Percentiles rank a stretch among this genome's conserved stretches.
phyloP scores from a whole-genome alignment of 2,113 vertebrate species.

The Triplophysa rosa region DNA sequence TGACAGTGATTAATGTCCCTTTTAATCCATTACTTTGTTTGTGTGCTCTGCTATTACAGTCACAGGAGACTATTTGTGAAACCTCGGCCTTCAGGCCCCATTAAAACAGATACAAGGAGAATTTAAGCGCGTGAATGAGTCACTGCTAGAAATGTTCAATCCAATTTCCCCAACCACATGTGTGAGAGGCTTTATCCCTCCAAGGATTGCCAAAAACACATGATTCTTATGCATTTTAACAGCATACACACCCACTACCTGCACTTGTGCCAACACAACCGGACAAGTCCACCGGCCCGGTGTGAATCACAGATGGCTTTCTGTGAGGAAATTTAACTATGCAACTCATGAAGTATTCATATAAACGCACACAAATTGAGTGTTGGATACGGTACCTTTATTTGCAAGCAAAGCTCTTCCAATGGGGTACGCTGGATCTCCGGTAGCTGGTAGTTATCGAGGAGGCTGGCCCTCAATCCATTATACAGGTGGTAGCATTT shows the following conservation, averaged over 20 bases:
- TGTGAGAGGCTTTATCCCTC: not conserved
- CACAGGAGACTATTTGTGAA: constrained; percentile 20
- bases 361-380: not conserved
- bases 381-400: constrained; percentile 80
- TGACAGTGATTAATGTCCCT: constrained; percentile 39
- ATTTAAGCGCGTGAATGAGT: not conserved
- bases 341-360: not conserved
- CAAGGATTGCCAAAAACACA: not conserved
- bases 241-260: not conserved
- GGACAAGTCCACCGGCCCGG: not conserved
- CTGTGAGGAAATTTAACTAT: not conserved
- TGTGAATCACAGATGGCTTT: not conserved
- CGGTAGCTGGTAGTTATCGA: constrained; percentile 93
- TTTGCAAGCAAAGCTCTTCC: constrained; percentile 96
- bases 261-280: not conserved
- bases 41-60: constrained; percentile 19
- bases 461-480: constrained; percentile 85
- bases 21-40: constrained; percentile 53
- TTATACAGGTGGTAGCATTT: constrained; percentile 97
- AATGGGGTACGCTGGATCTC: constrained; percentile 95
- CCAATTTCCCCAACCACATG: constrained; percentile 8
- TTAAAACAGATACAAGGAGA: constrained; percentile 9
- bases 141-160: not conserved
- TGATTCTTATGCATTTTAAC: not conserved
- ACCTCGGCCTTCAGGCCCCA: constrained; percentile 29